Evolutionary conservation across 2,797 vertebrate species (phyloP), one percentile per base, ranked within the genome.

Genomic region (Gymnoscopelus microlampas): DNA sequence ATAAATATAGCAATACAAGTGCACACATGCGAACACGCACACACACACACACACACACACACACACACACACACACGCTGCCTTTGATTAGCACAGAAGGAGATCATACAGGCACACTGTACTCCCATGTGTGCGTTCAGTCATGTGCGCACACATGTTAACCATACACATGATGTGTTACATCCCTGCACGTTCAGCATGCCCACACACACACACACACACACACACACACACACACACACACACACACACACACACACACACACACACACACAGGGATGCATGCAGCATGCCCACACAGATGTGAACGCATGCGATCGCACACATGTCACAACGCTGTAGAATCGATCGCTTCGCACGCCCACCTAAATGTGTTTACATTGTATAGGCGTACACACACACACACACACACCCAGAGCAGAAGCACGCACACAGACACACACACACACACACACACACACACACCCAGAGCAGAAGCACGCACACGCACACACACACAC

Each of bases 101-200:
- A 14, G 32, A 53, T 24, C 19, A 12, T 62, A 48, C 32, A 24
- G n/a, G 12, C 50, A 51, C 50, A n/a, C 7, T 44, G 39, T 51
- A 55, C 59, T 61, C 70, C 58, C 74, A 74, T 71, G 70, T 72
- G 73, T 57, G 29, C 44, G 53, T 70, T 39, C 75, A 74, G 59
- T 59, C 78, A 70, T 68, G 1, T 29, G 61, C 60, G 70, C 68
- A 82, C 71, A 74, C 54, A 48, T 63, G 69, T 66, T 63, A 68
- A 65, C 63, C 76, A 58, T 77, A 70, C 29, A 73, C 14, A 53
- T 48, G 4, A 66, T 48, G 57, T 66, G 35, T 14, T 48, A 47
- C 39, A 47, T 23, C 53, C 39, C 39, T 44, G 9, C 39, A 44
- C 39, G 9, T 44, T 44, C 9, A 2, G 57, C n/a, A 59, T 58